Percentiles rank a stretch among this genome's conserved stretches.
These are phyloP conservation scores for Porites cylindrica DNA, from an alignment of 92 coral and sea anemone genomes.

Conservation along the genomic window DNA sequence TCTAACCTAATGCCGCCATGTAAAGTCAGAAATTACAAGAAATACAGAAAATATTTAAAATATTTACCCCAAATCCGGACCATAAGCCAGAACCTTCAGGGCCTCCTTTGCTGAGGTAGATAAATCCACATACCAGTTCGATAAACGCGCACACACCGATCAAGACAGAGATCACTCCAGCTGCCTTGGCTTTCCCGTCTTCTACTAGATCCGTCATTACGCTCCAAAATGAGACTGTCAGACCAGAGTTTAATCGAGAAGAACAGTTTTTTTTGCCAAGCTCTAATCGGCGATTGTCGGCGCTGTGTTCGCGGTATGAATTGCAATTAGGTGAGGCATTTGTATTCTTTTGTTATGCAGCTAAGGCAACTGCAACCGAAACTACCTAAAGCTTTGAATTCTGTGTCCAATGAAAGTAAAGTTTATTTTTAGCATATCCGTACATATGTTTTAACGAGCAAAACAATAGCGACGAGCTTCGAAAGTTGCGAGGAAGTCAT, in stretches of 20 bases:
- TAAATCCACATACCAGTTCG: constrained; percentile 66
- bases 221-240: neutral
- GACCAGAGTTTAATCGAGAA: too few species aligned
- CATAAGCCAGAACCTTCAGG: constrained; percentile 73
- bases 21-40: too few species aligned
- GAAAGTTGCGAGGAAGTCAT: too few species aligned
- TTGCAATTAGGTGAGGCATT: neutral
- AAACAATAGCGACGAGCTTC: too few species aligned
- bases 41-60: neutral
- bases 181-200: constrained; percentile 69
- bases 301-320: neutral
- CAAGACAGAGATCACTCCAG: constrained; percentile 53
- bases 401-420: neutral
- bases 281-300: too few species aligned
- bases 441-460: too few species aligned
- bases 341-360: neutral
- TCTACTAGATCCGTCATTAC: constrained; percentile 51
- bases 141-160: constrained; percentile 41
- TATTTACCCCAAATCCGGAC: constrained; percentile 74
- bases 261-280: too few species aligned
- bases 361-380: neutral
- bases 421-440: neutral
- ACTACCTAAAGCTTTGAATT: neutral
- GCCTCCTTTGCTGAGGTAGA: constrained; percentile 67
- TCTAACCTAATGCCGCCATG: too few species aligned